These are phyloP conservation scores for Elysia crispata DNA, from an alignment of 2,888 invertebrate genomes.

Conservation along the genomic window DNA sequence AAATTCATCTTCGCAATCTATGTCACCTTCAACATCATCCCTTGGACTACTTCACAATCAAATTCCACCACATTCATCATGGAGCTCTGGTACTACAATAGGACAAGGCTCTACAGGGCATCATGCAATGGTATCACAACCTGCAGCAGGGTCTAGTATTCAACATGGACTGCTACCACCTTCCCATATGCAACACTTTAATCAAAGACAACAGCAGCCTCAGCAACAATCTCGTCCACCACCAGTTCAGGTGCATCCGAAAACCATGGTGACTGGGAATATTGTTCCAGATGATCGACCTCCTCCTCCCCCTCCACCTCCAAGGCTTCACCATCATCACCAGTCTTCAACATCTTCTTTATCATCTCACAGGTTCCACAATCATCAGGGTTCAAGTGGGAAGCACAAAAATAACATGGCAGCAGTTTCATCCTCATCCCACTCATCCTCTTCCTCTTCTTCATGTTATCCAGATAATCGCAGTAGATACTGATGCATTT, in stretches of 20 bases:
- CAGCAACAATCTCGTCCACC: constrained; percentile 10
- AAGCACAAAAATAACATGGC: constrained; percentile 44
- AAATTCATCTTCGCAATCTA: too few species aligned
- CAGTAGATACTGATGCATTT: constrained; percentile 27
- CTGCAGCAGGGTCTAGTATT: too few species aligned
- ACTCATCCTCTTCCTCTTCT: constrained; percentile 41
- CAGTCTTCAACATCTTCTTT: constrained; percentile 36
- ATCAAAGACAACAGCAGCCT: constrained; percentile 3
- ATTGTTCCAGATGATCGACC: constrained; percentile 43
- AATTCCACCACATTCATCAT: too few species aligned
- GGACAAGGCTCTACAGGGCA: too few species aligned
- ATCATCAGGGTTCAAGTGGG: constrained; percentile 41
- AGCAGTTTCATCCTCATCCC: constrained; percentile 42
- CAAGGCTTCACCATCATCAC: constrained; percentile 32
- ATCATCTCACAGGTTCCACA: constrained; percentile 36
- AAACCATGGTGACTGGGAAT: constrained; percentile 40
- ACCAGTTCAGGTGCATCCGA: neutral
- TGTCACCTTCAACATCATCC: too few species aligned
- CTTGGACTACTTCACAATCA: too few species aligned
- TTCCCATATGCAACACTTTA: too few species aligned
- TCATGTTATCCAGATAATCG: constrained; percentile 43
- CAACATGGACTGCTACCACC: too few species aligned
- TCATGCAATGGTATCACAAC: too few species aligned
- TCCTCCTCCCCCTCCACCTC: constrained; percentile 44
- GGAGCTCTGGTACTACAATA: too few species aligned